Base-by-base conservation (phyloP, 2,113 vertebrate species). In the Cyphomyrus discorhynchus region DNA sequence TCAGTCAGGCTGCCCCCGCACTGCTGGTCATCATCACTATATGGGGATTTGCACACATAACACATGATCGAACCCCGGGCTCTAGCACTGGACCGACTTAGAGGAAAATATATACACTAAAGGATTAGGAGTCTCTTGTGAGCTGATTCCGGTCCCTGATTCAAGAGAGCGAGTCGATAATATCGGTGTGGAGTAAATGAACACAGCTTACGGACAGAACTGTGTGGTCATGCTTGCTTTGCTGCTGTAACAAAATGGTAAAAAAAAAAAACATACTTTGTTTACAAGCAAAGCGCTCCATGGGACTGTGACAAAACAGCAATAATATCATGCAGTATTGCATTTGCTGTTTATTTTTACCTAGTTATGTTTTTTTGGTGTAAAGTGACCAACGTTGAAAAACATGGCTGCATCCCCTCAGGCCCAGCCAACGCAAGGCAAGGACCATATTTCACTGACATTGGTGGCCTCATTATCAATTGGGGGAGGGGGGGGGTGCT, bases 391-490 rank as follows among this genome's bases (percentile, higher is more conserved):
- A 56, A 17, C 15, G 47, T n/a, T 0, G 50, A 56, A 87, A 87
- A 53, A 35, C 47, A 19, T 31, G 27, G 50, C 85, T 53, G 7
- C 27, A 15, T 53, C 85, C 31, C 50, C 50, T n/a, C 31, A 39
- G 50, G 31, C 6, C 49, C 50, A 52, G 42, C 21, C 7, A 24
- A 24, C 3, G 21, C 21, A 1, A 35, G 13, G 85, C 27, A 87
- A 80, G 70, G 53, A 52, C 47, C 46, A 35, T 89, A 83, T 89
- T 50, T 89, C 88, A 46, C 88, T 56, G 77, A 53, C 49, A 83
- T 13, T 0, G 19, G 17, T 88, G 27, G 42, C 66, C 66, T 90
- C 53, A 53, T 88, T 74, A 52, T 39, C 21, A 80, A 53, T 27
- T 66, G 58, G 24, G 35, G 49, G 3, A 7, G 86, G 89, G 17